phyloP scores from a whole-genome alignment of 2,113 vertebrate genomes.

The Festucalex cinctus region DNA sequence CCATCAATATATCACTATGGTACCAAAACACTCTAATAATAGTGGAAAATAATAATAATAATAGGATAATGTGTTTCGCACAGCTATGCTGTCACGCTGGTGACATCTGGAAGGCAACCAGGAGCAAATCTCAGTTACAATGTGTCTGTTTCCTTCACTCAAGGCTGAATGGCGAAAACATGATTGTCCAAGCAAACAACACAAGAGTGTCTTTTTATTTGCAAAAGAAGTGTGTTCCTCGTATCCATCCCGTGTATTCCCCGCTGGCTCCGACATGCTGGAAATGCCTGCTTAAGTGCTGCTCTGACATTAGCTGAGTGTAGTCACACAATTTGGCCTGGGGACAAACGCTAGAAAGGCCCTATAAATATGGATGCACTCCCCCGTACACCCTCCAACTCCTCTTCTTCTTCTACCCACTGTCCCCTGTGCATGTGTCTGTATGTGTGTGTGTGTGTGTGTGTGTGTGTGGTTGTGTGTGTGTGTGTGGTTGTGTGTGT shows the following conservation, averaged over 20 bases:
- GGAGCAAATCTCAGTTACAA: not conserved
- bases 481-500: constrained; percentile 20
- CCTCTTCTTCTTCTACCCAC: constrained; percentile 24
- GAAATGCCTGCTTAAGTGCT: constrained; percentile 72
- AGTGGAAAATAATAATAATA: too few relatives aligned
- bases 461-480: too few relatives aligned
- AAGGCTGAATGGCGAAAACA: constrained; percentile 5
- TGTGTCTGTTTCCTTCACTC: not conserved
- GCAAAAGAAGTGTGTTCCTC: constrained; percentile 15
- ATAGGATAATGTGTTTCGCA: too few relatives aligned
- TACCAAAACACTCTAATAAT: too few relatives aligned
- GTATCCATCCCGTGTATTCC: constrained; percentile 54
- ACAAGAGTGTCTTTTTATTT: constrained; percentile 23
- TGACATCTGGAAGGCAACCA: not conserved
- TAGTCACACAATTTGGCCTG: constrained; percentile 71
- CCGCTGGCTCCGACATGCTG: constrained; percentile 57
- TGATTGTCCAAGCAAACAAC: not conserved
- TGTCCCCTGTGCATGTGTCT: constrained; percentile 47
- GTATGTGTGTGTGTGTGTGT: constrained; percentile 20
- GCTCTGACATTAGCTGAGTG: constrained; percentile 70
- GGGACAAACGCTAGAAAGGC: constrained; percentile 68
- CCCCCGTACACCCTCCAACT: constrained; percentile 11
- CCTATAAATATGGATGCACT: constrained; percentile 72
- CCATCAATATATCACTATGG: too few relatives aligned
- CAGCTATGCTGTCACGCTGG: not conserved